phyloP scores from a whole-genome alignment of 2,113 vertebrate species.

The Megatriorchis doriae region DNA sequence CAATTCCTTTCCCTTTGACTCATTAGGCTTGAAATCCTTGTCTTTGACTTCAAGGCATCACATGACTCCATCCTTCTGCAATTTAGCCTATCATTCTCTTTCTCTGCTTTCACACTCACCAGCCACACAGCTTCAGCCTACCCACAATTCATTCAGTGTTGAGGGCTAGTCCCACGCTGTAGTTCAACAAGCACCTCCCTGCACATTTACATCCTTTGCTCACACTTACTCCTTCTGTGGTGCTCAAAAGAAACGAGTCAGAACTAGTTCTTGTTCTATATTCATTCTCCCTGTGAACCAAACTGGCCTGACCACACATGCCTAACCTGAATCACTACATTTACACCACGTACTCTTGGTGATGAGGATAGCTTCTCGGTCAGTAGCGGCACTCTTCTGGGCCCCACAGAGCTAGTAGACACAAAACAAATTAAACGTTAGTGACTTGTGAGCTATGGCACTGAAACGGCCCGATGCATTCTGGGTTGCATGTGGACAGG shows the following conservation, averaged over 20 bases:
- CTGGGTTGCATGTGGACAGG: not conserved
- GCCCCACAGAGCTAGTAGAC: not conserved
- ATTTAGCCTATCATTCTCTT: not conserved
- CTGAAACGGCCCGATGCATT: accelerated
- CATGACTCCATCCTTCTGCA: not conserved
- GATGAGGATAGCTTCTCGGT: accelerated
- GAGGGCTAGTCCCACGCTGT: not conserved
- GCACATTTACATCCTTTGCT: not conserved
- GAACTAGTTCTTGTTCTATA: not conserved
- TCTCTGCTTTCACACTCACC: not conserved
- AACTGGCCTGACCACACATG: not conserved
- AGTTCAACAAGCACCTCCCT: not conserved
- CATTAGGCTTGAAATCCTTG: not conserved
- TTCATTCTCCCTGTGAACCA: not conserved
- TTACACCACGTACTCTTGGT: not conserved
- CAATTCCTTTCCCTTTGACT: not conserved
- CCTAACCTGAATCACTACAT: not conserved
- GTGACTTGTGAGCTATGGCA: not conserved
- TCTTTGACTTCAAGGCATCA: not conserved
- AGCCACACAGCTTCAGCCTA: not conserved
- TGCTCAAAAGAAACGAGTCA: not conserved
- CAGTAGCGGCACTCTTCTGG: not conserved
- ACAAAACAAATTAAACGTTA: not conserved
- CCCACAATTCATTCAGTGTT: not conserved
- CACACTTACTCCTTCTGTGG: not conserved